phyloP scores from a whole-genome alignment of 30 jellyfish, hydroid and myxozoan species.

The Turritopsis dohrnii region DNA sequence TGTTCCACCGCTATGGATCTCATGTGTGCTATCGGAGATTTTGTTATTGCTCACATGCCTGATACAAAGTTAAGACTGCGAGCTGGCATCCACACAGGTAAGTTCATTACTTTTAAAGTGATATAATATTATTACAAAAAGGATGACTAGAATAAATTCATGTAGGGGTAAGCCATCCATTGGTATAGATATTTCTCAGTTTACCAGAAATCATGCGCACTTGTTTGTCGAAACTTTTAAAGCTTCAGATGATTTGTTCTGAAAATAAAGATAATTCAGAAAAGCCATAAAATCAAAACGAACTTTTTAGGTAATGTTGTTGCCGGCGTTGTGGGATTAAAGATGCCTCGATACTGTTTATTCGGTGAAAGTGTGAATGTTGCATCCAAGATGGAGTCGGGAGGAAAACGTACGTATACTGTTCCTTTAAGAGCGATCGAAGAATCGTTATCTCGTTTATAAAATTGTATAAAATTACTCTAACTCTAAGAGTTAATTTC shows the following conservation, averaged over 20 bases:
- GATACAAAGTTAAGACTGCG: constrained; percentile 49
- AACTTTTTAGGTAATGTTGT: constrained; percentile 55
- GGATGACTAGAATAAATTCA: too few species aligned
- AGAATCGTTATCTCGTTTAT: too few species aligned
- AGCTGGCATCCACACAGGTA: constrained; percentile 88
- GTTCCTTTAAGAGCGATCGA: neutral
- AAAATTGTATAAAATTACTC: too few species aligned
- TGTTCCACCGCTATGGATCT: constrained; percentile 57
- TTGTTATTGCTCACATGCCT: constrained; percentile 52
- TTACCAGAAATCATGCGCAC: too few species aligned
- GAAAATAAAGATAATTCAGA: too few species aligned
- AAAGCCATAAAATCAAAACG: too few species aligned
- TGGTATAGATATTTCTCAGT: too few species aligned
- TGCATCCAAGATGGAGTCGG: constrained; percentile 66
- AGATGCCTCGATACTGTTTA: constrained; percentile 80
- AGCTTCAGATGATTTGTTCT: too few species aligned
- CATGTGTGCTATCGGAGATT: constrained; percentile 37
- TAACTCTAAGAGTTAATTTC: constrained; percentile 3
- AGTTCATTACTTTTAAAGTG: too few species aligned
- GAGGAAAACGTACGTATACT: constrained; percentile 51
- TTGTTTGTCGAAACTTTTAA: too few species aligned
- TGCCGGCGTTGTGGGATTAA: constrained; percentile 89
- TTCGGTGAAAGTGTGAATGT: constrained; percentile 77
- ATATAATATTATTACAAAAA: too few species aligned
- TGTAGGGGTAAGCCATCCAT: too few species aligned